phyloP scores from a whole-genome alignment of 35 echinoderm and acorn worm species.

The Lytechinus pictus region DNA sequence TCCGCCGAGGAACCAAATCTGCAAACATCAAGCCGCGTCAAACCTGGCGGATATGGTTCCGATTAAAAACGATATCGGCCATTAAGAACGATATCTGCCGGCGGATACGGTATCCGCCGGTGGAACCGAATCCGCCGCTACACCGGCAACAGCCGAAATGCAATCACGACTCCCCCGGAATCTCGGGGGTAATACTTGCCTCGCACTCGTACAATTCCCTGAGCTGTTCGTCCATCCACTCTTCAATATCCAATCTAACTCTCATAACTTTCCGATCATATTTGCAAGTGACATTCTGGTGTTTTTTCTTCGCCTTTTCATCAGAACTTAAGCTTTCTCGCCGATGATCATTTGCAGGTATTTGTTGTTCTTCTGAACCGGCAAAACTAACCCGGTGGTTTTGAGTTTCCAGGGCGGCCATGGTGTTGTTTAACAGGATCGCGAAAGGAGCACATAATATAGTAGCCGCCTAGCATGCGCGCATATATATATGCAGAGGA shows the following conservation, averaged over 20 bases:
- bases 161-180: not conserved
- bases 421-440: too few species aligned
- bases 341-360: not conserved
- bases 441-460: too few species aligned
- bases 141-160: too few species aligned
- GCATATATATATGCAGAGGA: too few species aligned
- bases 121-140: too few species aligned
- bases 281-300: constrained; percentile 70
- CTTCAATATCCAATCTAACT: constrained; percentile 72
- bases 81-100: too few species aligned
- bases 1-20: too few species aligned
- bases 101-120: too few species aligned
- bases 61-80: too few species aligned
- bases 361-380: not conserved
- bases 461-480: too few species aligned
- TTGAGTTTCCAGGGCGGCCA: not conserved
- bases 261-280: constrained; percentile 77
- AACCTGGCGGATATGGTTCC: too few species aligned
- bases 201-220: constrained; percentile 76
- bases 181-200: constrained; percentile 53
- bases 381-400: constrained; percentile 31
- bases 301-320: constrained; percentile 35
- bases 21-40: too few species aligned
- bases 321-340: constrained; percentile 17
- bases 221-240: constrained; percentile 82